Percentiles rank a stretch among this genome's conserved stretches.
Conservation (phyloP, 2,113 vertebrate species). For the Melanerpes formicivorus region DNA sequence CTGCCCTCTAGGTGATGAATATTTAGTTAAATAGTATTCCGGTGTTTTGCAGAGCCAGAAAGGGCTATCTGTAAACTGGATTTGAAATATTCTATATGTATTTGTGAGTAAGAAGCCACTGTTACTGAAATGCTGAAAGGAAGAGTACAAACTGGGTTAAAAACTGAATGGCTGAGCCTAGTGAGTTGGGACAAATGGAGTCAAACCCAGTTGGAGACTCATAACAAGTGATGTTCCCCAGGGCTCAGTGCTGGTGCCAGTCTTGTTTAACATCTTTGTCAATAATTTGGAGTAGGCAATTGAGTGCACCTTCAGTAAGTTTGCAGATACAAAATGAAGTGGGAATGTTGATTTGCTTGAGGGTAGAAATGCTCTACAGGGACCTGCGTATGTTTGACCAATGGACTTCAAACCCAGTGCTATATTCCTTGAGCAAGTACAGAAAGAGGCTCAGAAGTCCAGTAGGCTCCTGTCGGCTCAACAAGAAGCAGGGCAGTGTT, state of each 20-base stretch:
- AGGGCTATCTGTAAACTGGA: background rate
- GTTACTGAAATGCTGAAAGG: background rate
- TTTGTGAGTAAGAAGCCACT: background rate
- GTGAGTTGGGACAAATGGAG: no score
- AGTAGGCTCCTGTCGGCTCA: background rate
- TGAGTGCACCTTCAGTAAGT: no score
- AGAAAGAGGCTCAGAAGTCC: rapidly evolving
- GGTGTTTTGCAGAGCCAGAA: background rate
- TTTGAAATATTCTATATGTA: background rate
- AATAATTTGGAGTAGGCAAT: no score
- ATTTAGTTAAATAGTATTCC: background rate
- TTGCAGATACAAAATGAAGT: no score
- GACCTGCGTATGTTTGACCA: no score
- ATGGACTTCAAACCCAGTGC: background rate
- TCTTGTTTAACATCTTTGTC: no score
- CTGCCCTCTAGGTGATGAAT: background rate
- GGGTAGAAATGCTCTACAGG: no score
- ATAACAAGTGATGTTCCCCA: no score
- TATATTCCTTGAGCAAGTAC: rapidly evolving
- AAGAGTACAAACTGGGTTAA: background rate
- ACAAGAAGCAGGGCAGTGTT: no score
- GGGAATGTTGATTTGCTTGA: no score
- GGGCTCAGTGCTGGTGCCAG: no score
- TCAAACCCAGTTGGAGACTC: no score
- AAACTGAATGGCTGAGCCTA: background rate